Conservation (phyloP, 2,113 vertebrate species). For the Mohoua ochrocephala region DNA sequence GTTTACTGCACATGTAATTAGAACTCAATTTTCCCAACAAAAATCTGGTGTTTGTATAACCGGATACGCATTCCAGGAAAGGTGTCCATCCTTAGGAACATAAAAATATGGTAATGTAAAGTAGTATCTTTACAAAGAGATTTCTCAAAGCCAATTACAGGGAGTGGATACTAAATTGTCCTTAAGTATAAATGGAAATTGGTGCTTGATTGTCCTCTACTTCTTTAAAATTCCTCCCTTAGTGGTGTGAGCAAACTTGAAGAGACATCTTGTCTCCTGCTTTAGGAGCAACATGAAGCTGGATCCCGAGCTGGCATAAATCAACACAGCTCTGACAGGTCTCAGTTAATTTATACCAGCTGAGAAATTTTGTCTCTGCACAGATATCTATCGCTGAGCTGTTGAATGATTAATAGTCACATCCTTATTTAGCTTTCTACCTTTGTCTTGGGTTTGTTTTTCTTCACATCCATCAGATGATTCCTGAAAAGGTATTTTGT, state of each 20-base stretch:
- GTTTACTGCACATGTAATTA: not conserved
- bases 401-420: not conserved
- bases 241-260: not conserved
- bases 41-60: not conserved
- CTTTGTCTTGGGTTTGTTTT: not conserved
- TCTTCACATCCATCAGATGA: not conserved
- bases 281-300: not conserved
- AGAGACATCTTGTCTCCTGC: not conserved
- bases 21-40: not conserved
- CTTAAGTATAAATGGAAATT: not conserved
- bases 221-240: not conserved
- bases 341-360: not conserved
- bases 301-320: not conserved
- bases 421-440: not conserved
- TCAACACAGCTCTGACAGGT: not conserved
- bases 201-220: not conserved
- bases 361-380: not conserved
- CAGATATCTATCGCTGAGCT: not conserved
- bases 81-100: not conserved
- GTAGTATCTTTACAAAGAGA: not conserved
- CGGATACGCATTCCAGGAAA: not conserved
- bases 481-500: not conserved
- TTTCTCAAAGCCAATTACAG: not conserved
- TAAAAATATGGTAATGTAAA: not conserved
- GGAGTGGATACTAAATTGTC: not conserved